phyloP scores from a whole-genome alignment of 2,888 invertebrate genomes.

The Hemicrepidius hirtus region DNA sequence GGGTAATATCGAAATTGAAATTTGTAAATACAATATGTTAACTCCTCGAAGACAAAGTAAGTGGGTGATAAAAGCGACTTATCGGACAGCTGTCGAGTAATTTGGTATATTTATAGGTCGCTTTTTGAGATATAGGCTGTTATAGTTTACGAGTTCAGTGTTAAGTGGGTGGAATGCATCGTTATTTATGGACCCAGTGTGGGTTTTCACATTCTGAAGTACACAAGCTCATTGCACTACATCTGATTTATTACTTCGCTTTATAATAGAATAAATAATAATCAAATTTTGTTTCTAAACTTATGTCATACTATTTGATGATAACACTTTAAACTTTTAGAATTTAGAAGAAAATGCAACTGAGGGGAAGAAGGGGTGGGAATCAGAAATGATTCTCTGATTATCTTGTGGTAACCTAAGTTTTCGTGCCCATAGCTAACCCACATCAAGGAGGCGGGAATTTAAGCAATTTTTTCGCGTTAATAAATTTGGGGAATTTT shows the following conservation, averaged over 20 bases:
- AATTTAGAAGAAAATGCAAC: no score
- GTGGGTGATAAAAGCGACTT: constrained; percentile 43
- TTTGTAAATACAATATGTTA: constrained; percentile 39
- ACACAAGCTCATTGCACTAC: constrained; percentile 26
- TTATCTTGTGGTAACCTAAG: no score
- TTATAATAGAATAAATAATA: constrained; percentile 17
- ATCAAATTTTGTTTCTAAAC: neutral
- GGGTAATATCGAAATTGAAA: constrained; percentile 27
- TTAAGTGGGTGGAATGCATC: constrained; percentile 48
- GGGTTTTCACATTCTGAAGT: constrained; percentile 41
- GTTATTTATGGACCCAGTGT: constrained; percentile 43
- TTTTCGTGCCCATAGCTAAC: no score
- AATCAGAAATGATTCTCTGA: no score
- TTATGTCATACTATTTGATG: neutral
- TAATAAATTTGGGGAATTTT: no score
- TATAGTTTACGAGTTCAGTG: constrained; percentile 48
- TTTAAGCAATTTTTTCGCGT: no score
- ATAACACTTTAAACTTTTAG: neutral
- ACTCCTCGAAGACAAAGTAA: constrained; percentile 34
- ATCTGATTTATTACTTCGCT: constrained; percentile 18
- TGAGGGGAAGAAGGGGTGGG: no score
- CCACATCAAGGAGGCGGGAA: no score
- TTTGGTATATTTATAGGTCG: constrained; percentile 43
- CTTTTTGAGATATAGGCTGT: constrained; percentile 48
- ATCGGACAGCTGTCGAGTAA: constrained; percentile 46